phyloP scores from a whole-genome alignment of 2,113 vertebrate genomes.

The Labeo rohita region DNA sequence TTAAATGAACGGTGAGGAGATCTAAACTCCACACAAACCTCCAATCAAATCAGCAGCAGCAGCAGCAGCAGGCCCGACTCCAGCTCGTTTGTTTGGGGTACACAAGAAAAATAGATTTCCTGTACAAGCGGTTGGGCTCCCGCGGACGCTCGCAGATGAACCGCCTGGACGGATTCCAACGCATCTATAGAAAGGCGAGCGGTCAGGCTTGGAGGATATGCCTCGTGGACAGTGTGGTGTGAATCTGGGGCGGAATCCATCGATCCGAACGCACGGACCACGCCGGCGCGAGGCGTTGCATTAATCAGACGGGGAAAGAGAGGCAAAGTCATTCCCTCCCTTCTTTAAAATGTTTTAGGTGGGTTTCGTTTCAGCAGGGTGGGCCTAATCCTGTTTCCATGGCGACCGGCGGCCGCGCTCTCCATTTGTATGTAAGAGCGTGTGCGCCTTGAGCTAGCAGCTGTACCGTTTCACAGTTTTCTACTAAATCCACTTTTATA shows the following conservation, averaged over 20 bases:
- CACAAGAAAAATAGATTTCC: conserved; percentile 24
- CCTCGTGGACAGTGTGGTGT: not conserved
- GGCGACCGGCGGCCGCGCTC: not conserved
- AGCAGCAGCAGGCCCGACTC: not conserved
- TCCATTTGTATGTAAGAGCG: conserved; percentile 45
- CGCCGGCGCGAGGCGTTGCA: conserved; percentile 24
- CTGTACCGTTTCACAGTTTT: conserved; percentile 57
- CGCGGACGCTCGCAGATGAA: conserved; percentile 11
- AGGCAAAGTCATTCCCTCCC: conserved; percentile 13
- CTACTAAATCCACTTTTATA: conserved; percentile 54
- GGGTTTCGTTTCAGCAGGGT: conserved; percentile 21
- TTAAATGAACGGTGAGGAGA: conserved; percentile 10
- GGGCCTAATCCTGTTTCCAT: conserved; percentile 38
- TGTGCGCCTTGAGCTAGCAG: conserved; percentile 44
- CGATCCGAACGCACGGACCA: conserved; percentile 28
- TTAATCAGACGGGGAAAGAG: conserved; percentile 20
- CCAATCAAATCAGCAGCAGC: conserved; percentile 26
- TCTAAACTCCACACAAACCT: not conserved
- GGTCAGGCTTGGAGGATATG: not conserved
- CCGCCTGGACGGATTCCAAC: not conserved
- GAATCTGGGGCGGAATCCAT: conserved; percentile 4
- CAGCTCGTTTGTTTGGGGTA: not conserved
- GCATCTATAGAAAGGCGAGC: conserved; percentile 3
- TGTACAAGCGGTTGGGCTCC: not conserved
- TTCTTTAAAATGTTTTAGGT: conserved; percentile 8